phyloP scores from a whole-genome alignment of 2,113 vertebrate species.

The Psilopsiagon aymara region DNA sequence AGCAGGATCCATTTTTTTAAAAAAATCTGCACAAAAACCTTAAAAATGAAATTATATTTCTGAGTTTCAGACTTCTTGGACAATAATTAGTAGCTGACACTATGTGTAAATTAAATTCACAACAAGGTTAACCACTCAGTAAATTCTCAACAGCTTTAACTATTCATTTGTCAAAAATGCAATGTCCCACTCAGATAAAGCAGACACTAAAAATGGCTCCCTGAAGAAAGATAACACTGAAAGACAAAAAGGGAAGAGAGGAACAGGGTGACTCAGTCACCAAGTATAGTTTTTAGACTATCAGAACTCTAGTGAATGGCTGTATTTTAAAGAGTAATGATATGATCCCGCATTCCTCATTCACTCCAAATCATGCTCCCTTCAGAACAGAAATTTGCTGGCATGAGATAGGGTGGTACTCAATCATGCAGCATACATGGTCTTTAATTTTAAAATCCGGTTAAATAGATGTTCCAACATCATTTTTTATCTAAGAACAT shows the following conservation, averaged over 20 bases:
- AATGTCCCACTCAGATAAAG: neutral
- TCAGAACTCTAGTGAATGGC: neutral
- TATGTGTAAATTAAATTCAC: conserved; percentile 41
- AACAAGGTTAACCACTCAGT: conserved; percentile 30
- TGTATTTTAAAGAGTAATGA: conserved; percentile 44
- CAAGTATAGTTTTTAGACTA: conserved; percentile 1
- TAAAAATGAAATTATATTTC: neutral
- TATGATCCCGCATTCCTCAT: conserved; percentile 20
- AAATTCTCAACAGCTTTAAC: conserved; percentile 23
- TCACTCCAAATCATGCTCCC: conserved; percentile 29
- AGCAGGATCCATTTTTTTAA: neutral
- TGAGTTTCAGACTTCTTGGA: neutral
- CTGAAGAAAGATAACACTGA: conserved; percentile 7
- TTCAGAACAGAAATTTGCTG: conserved; percentile 25
- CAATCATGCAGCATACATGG: conserved; percentile 34
- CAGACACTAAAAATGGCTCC: conserved; percentile 11
- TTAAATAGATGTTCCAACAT: conserved; percentile 46
- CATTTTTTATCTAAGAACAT: conserved; percentile 49
- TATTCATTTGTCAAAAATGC: neutral
- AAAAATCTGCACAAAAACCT: neutral
- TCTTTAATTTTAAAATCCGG: conserved; percentile 61
- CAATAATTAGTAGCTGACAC: conserved; percentile 37
- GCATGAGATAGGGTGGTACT: conserved; percentile 24
- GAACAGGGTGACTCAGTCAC: conserved; percentile 2
- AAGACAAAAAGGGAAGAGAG: neutral